Base-by-base conservation (phyloP, 2,888 invertebrate genomes). In the Iphiclides podalirius region DNA sequence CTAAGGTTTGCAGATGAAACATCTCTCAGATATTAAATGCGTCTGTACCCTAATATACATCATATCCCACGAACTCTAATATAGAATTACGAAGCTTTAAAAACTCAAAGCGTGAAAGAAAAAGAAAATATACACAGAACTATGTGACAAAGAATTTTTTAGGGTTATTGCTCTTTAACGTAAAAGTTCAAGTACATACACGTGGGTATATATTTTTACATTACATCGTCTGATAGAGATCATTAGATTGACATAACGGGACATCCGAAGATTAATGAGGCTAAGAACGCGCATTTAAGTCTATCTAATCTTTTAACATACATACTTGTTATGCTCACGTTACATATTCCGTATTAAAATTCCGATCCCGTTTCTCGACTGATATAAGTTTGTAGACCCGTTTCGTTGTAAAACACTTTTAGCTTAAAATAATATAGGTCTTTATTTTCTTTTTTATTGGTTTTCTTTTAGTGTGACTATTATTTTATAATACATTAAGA, bases 241-340 rank as follows among this genome's bases (percentile, higher is more conserved):
- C 34, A 14, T 12, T 50, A 35, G 26, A 61, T 64, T 53, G 66
- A 70, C 63, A 70, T 81, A 82, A 79, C 82, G 82, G 81, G 60
- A 75, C 56, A 60, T 55, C 53, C 57, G 54, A 61, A 77, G 79
- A 82, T 79, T 76, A 79, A 81, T 76, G 72, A 67, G 58, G 59
- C 59, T 66, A 63, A 64, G 63, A 64, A 63, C 47, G 63, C 58
- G 56, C 58, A 59, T 62, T 66, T 65, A 61, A 64, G 64, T 66
- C 65, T 68, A 20, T 4, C 20, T 20, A 66, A 70, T 70, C 60
- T 60, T 28, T 28, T 28, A 28, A 28, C 6, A 9, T 52, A 28
- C 6, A 9, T 52, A 55, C 53, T 58, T 53, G 54, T 54, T 62
- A 66, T 66, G 60, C 53, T 54, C 58, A 8, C 48, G 53, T 52